Conservation (phyloP, 2,888 invertebrate species). For the Drosophila mercatorum region DNA sequence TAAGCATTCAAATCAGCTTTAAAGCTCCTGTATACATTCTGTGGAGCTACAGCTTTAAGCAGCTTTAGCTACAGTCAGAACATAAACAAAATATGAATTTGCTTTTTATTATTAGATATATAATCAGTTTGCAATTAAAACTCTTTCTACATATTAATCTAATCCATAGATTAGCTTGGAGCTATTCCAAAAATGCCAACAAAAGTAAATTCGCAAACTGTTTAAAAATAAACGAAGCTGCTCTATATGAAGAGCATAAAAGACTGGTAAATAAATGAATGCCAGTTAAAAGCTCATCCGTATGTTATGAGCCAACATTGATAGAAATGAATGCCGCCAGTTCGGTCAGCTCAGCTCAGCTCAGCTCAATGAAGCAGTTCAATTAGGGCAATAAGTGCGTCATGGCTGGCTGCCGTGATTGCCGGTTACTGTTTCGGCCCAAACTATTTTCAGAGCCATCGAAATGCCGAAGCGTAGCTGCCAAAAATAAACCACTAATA, state of each 20-base stretch:
- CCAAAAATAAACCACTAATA: constrained; percentile 32
- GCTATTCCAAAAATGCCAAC: not conserved
- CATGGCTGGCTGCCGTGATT: constrained; percentile 18
- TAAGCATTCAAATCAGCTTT: not conserved
- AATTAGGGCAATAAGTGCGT: constrained; percentile 37
- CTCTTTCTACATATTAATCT: not conserved
- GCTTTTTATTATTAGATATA: not conserved
- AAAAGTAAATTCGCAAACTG: not conserved
- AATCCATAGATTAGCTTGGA: not conserved
- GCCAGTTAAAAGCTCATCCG: constrained; percentile 16
- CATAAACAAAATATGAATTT: too few species aligned
- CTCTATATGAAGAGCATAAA: not conserved
- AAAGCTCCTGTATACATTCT: not conserved
- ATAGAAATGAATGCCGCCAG: constrained; percentile 4
- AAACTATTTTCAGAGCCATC: constrained; percentile 29
- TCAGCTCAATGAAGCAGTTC: constrained; percentile 20
- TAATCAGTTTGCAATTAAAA: not conserved
- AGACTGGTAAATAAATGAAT: constrained; percentile 23
- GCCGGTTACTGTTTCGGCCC: not conserved
- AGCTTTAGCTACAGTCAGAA: not conserved
- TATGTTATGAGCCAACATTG: constrained; percentile 12
- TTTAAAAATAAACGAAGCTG: not conserved
- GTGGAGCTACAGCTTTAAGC: not conserved
- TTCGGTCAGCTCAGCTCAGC: not conserved
- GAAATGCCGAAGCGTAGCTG: constrained; percentile 51